Conservation (phyloP, 2,113 vertebrate species). For the Entomyzon cyanotis region DNA sequence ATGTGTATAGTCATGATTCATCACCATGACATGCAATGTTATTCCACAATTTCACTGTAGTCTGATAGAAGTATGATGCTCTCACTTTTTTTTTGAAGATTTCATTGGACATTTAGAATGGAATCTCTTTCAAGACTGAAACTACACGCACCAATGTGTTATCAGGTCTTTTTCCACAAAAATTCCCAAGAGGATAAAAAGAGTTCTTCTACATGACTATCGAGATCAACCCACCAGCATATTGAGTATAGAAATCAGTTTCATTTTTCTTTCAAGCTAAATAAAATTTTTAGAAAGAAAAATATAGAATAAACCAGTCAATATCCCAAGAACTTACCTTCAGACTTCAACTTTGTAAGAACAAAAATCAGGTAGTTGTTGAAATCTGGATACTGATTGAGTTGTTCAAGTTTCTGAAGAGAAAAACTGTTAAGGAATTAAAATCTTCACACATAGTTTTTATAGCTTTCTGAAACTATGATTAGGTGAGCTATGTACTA, state of each 20-base stretch:
- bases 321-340: constrained; percentile 81
- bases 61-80: not conserved
- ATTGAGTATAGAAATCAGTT: not conserved
- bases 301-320: not conserved
- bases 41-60: not conserved
- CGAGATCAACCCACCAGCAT: not conserved
- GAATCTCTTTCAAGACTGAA: not conserved
- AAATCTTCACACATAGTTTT: not conserved
- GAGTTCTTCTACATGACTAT: not conserved
- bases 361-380: constrained; percentile 99
- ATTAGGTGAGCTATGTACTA: not conserved
- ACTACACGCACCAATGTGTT: not conserved
- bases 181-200: not conserved
- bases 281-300: not conserved
- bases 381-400: constrained; percentile 97
- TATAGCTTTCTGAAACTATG: not conserved
- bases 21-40: not conserved
- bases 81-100: not conserved
- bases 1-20: not conserved
- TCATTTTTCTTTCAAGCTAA: not conserved
- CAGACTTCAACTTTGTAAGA: constrained; percentile 93
- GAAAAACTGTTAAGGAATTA: constrained; percentile 79
- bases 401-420: constrained; percentile 93
- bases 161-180: not conserved
- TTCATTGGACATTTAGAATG: not conserved